These are phyloP conservation scores for Drosophila histrio DNA, from an alignment of 2,888 invertebrate genomes.

Conservation along the genomic window DNA sequence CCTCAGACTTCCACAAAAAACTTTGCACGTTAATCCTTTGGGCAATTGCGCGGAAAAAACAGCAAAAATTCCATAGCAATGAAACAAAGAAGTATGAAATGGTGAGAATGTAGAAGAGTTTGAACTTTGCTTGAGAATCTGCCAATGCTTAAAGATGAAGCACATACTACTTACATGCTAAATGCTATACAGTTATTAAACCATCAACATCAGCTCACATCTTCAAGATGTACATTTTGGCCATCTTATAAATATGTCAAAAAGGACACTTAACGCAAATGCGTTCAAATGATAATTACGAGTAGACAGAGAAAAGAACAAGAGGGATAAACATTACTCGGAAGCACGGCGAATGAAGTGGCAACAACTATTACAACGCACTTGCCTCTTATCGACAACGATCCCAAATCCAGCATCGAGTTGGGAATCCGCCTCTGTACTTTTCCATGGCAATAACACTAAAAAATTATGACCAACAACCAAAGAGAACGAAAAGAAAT, in stretches of 20 bases:
- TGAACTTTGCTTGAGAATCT: background rate
- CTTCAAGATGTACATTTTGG: slow-evolving; percentile 33
- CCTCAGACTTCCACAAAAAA: slow-evolving; percentile 32
- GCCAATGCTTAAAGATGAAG: background rate
- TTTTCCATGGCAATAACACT: slow-evolving; percentile 76
- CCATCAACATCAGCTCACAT: slow-evolving; percentile 31
- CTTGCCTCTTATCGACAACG: slow-evolving; percentile 65
- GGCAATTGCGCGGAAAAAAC: slow-evolving; percentile 65
- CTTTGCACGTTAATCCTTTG: slow-evolving; percentile 57
- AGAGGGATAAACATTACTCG: slow-evolving; percentile 46
- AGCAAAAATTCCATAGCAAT: background rate
- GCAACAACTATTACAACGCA: slow-evolving; percentile 79
- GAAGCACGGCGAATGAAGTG: slow-evolving; percentile 65
- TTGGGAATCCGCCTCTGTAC: slow-evolving; percentile 55
- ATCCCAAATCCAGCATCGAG: slow-evolving; percentile 30
- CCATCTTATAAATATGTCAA: slow-evolving; percentile 79
- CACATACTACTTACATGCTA: background rate
- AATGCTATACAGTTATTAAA: slow-evolving; percentile 3
- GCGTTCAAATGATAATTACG: slow-evolving; percentile 79
- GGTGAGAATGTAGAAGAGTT: slow-evolving; percentile 26
- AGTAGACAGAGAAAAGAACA: slow-evolving; percentile 34
- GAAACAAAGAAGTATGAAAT: background rate
- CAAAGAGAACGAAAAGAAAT: slow-evolving; percentile 61
- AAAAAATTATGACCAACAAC: slow-evolving; percentile 81
- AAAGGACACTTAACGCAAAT: slow-evolving; percentile 78